Conservation (phyloP, 92 coral and sea anemone species). For the Porites cylindrica region DNA sequence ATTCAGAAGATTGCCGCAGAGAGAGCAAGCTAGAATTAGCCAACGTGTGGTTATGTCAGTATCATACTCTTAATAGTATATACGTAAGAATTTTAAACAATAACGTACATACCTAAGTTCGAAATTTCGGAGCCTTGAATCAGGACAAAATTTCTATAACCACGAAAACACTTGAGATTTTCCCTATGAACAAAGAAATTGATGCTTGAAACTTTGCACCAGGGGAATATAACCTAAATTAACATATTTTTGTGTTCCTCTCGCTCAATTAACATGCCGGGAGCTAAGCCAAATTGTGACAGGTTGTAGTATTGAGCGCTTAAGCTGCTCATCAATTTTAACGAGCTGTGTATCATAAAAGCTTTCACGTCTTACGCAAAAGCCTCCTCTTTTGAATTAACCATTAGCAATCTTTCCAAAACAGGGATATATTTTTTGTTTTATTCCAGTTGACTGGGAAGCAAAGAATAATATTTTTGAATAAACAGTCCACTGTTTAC, state of each 20-base stretch:
- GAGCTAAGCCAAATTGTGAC: conserved; percentile 6
- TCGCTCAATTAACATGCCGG: background rate
- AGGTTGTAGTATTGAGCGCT: conserved; percentile 43
- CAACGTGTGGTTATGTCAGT: background rate
- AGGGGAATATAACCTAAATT: background rate
- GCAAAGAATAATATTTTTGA: background rate
- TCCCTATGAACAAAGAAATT: background rate
- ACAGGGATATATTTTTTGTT: conserved; percentile 8
- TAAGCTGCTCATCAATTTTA: conserved; percentile 28
- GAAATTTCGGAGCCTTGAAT: background rate
- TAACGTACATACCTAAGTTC: background rate
- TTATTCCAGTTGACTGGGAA: background rate
- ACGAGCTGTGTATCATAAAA: background rate
- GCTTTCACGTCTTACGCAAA: background rate
- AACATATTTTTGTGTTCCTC: conserved; percentile 23
- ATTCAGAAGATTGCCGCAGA: too few relatives aligned
- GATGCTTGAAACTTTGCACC: background rate
- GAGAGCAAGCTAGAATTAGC: background rate
- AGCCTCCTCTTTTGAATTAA: background rate
- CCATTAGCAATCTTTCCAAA: background rate
- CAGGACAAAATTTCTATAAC: background rate
- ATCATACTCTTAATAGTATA: background rate
- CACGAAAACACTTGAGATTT: background rate
- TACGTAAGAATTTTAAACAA: background rate
- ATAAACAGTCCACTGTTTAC: background rate